A percentile compares a stretch with the other conserved stretches of the same genome.
phyloP scores from a whole-genome alignment of 2,797 vertebrate species.

The Cichlasoma orientale region DNA sequence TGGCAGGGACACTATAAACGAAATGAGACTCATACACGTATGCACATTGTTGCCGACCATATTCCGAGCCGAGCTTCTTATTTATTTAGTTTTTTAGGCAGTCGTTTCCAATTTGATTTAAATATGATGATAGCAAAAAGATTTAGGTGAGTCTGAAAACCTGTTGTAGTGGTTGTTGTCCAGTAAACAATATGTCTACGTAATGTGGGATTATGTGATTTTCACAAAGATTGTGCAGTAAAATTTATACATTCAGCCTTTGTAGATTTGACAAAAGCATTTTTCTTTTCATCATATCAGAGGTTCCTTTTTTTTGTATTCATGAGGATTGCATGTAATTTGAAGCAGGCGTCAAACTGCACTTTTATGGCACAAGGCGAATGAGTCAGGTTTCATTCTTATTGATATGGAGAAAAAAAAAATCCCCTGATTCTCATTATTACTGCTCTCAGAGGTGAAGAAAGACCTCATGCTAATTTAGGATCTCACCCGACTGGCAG shows the following conservation, averaged over 20 bases:
- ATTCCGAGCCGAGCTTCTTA: neutral
- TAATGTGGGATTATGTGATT: neutral
- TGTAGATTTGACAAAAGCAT: neutral
- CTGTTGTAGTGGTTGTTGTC: neutral
- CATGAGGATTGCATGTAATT: neutral
- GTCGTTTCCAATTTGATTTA: neutral
- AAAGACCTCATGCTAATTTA: neutral
- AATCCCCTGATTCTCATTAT: conserved; percentile 8
- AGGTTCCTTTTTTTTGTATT: neutral
- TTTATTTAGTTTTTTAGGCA: too few relatives aligned
- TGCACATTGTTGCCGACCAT: neutral
- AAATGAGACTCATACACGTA: neutral
- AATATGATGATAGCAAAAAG: neutral
- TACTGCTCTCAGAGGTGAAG: neutral
- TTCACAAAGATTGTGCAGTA: neutral
- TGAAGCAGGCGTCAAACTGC: neutral
- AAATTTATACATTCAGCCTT: neutral
- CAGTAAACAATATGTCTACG: neutral
- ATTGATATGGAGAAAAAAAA: neutral
- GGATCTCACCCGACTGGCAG: conserved; percentile 4
- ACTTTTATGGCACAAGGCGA: neutral
- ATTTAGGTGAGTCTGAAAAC: neutral
- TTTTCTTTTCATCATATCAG: neutral
- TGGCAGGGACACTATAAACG: neutral
- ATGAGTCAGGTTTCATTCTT: neutral